Conservation (phyloP, 2,113 vertebrate genomes). For the Tupaia chinensis region DNA sequence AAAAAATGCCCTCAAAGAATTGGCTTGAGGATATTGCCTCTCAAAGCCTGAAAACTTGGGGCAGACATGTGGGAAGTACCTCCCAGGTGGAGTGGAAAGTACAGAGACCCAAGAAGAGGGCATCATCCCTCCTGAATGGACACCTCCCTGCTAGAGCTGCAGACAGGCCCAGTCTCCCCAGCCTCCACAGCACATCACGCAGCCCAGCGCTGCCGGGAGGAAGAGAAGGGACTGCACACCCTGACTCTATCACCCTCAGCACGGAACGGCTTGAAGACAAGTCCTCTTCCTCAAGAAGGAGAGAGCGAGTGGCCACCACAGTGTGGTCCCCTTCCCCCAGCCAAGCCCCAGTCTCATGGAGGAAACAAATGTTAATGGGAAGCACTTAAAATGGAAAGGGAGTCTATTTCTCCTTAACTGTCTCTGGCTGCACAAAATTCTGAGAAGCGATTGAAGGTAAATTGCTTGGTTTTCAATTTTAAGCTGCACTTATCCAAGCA, state of each 20-base stretch:
- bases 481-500: conserved; percentile 81
- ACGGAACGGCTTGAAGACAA: rapidly evolving
- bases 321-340: background rate
- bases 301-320: background rate
- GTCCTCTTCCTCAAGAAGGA: rapidly evolving
- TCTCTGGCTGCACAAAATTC: conserved; percentile 74
- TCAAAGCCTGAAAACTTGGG: background rate
- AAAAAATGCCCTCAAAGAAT: background rate
- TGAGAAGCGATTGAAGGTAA: conserved; percentile 82
- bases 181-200: background rate
- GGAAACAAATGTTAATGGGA: conserved; percentile 68
- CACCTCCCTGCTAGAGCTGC: background rate
- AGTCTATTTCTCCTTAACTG: conserved; percentile 72
- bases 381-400: conserved; percentile 67
- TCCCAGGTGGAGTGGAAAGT: rapidly evolving
- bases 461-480: conserved; percentile 83
- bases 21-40: background rate
- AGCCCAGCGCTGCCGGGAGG: background rate
- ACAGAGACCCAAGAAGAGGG: background rate
- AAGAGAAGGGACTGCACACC: background rate
- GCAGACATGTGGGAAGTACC: background rate
- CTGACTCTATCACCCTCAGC: background rate
- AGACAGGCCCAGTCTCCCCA: background rate
- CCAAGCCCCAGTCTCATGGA: conserved; percentile 41
- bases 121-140: background rate